A percentile compares a stretch with the other conserved stretches of the same genome.
Conservation (phyloP, 2,113 vertebrate genomes). For the Cygnus atratus region DNA sequence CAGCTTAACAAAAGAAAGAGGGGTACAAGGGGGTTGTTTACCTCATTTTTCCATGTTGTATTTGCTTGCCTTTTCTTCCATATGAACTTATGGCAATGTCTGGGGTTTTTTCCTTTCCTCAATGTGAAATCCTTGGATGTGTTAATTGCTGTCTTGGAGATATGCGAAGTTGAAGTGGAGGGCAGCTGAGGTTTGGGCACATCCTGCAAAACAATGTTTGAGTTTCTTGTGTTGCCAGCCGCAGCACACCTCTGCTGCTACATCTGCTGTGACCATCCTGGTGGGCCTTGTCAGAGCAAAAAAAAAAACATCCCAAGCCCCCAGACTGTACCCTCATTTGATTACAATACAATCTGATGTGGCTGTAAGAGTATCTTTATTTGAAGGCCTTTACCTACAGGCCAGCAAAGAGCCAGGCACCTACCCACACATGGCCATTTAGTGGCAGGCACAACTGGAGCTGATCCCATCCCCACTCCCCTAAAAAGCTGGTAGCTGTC, state of each 20-base stretch:
- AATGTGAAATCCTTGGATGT: neutral
- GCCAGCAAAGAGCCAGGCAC: neutral
- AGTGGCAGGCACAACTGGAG: neutral
- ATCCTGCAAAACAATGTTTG: constrained; percentile 10
- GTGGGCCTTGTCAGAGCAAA: neutral
- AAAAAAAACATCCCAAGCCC: neutral
- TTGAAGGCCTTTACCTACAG: neutral
- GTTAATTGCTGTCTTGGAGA: constrained; percentile 57
- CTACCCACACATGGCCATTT: neutral
- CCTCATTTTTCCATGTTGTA: neutral
- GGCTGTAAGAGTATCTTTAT: neutral
- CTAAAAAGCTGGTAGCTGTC: neutral
- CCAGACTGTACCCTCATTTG: neutral
- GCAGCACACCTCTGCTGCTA: neutral
- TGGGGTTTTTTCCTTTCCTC: neutral
- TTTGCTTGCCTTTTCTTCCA: constrained; percentile 30
- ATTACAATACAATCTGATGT: neutral
- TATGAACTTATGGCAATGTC: neutral
- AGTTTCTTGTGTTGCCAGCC: constrained; percentile 41
- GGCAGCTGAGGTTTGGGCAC: constrained; percentile 50
- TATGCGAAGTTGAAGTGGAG: neutral
- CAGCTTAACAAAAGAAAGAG: neutral
- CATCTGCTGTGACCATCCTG: constrained; percentile 37
- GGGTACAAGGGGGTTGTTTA: constrained; percentile 14
- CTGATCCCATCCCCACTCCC: neutral